A percentile compares a stretch with the other conserved stretches of the same genome.
Conservation (phyloP, 2,113 vertebrate genomes). For the Chrysemys picta region DNA sequence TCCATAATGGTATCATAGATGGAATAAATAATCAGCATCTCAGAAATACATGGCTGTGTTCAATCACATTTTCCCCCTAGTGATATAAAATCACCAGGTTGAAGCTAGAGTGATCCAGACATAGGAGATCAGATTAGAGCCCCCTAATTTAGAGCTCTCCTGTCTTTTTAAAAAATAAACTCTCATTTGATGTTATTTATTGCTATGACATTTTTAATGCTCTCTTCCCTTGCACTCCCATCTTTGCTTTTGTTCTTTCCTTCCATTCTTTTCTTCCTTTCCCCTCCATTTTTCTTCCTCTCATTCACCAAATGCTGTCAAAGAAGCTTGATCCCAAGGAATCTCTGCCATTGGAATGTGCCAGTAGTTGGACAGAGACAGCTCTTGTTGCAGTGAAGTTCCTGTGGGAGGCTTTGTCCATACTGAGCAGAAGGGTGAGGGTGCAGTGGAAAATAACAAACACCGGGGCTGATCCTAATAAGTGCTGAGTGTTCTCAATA, state of each 20-base stretch:
- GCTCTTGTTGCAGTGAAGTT: not conserved
- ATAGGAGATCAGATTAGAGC: not conserved
- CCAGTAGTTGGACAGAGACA: not conserved
- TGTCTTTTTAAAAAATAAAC: not conserved
- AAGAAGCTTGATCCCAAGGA: not conserved
- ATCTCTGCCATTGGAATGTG: not conserved
- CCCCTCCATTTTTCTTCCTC: not conserved
- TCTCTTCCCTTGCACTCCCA: not conserved
- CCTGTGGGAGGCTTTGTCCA: not conserved
- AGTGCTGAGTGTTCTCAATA: not conserved
- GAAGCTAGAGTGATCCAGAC: not conserved
- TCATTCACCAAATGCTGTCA: not conserved
- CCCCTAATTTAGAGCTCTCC: not conserved
- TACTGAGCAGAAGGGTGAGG: not conserved
- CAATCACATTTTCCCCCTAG: not conserved
- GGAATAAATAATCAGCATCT: too few relatives aligned
- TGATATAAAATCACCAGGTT: not conserved
- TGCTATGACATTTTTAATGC: too few relatives aligned
- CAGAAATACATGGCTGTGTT: not conserved
- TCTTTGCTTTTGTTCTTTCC: not conserved
- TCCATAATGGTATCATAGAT: too few relatives aligned
- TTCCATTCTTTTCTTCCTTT: not conserved
- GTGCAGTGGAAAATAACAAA: rapidly evolving
- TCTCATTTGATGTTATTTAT: too few relatives aligned
- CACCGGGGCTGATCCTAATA: not conserved